Evolutionary conservation across 2,113 vertebrate species (phyloP).

Genomic region (human (Homo sapiens)): DNA sequence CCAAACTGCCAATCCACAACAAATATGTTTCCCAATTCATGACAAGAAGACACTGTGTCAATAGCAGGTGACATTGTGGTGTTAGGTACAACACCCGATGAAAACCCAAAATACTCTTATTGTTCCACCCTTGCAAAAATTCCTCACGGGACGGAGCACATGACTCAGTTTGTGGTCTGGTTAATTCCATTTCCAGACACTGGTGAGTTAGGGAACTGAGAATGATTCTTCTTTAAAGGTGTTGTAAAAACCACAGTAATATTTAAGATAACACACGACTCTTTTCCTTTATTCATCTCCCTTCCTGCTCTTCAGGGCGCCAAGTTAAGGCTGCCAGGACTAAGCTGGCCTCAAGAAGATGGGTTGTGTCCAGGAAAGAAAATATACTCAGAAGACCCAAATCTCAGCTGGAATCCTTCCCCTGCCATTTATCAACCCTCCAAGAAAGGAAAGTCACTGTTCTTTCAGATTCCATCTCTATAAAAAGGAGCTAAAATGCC

Average conservation of each 20-base stretch:
- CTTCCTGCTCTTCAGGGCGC: neutral
- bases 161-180: conserved; percentile 62
- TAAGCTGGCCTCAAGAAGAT: neutral
- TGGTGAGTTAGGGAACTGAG: neutral
- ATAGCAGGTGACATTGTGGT: conserved; percentile 8
- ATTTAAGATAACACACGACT: neutral
- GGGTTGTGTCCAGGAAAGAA: neutral
- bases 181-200: conserved; percentile 52
- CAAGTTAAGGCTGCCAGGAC: neutral
- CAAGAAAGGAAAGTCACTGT: neutral
- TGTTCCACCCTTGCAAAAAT: conserved; percentile 7
- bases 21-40: neutral
- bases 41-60: conserved; percentile 58
- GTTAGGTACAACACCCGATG: neutral
- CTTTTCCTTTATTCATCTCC: neutral
- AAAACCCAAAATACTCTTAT: neutral
- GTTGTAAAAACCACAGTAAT: neutral
- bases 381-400: neutral
- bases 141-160: neutral
- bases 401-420: neutral
- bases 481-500: neutral
- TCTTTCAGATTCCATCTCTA: neutral
- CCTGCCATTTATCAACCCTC: neutral
- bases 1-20: neutral
- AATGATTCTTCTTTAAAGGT: neutral